Base-by-base conservation (phyloP, 2,888 invertebrate species). In the Microchrysa polita region DNA sequence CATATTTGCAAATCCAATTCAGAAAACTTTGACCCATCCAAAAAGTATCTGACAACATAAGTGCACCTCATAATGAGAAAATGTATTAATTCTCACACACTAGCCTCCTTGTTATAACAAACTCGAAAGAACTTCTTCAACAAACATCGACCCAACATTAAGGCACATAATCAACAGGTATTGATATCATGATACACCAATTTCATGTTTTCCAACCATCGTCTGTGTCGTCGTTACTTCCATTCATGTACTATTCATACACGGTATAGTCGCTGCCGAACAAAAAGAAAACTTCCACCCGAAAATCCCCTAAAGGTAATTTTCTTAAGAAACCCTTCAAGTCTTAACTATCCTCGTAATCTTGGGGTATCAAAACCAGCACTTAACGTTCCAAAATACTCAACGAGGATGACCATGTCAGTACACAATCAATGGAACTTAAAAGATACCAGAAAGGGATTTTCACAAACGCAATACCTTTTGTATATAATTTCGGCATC, bases 281-380 rank as follows among this genome's bases (percentile, higher is more conserved):
- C 63, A 27, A 18, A 53, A 53, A 53, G 67, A 67, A 53, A 67
- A 67, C 34, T 67, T 53, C 27, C 55, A 55, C 52, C 67, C 67
- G 67, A 67, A 67, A 67, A 53, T 67, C 67, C 67, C 53, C 67
- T 67, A 53, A 52, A 67, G 67, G 67, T 67, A 67, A 67, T 67
- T 67, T 67, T 67, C 67, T 55, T 67, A 67, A 67, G 67, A 67
- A 67, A 67, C 67, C 67, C 67, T 67, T 67, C 67, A 67, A 67
- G 67, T 67, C 67, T 67, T 67, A 67, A 67, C 67, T 67, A 67
- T 67, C 67, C 27, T 44, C 55, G 67, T 67, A 67, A 67, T 67
- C 67, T 67, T 67, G 67, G n/a, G 67, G 67, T 67, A 67, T 67
- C 67, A 67, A 67, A 67, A 67, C 67, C 67, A 27, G 67, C 67